Evolutionary conservation across 2,797 vertebrate species (phyloP).

Genomic region (Megalops cyprinoides): DNA sequence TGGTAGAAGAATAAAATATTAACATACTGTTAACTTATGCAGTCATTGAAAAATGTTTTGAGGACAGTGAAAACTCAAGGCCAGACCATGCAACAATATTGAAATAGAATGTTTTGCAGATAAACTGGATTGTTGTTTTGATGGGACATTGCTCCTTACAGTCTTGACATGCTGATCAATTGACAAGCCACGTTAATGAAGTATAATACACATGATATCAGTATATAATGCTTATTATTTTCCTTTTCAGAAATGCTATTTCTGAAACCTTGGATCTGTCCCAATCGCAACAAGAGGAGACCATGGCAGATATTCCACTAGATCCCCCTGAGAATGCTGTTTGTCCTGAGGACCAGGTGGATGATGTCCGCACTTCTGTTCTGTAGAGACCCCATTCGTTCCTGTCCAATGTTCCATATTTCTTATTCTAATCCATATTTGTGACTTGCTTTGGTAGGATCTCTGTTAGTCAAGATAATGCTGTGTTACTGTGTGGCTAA

Average conservation of each 20-base stretch:
- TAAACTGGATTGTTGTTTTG: too few species aligned
- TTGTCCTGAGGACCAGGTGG: neutral
- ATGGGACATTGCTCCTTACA: too few species aligned
- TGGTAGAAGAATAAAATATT: too few species aligned
- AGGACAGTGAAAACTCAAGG: too few species aligned
- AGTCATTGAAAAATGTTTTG: too few species aligned
- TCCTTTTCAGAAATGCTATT: neutral
- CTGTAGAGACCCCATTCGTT: neutral
- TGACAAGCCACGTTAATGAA: too few species aligned
- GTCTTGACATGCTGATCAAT: neutral
- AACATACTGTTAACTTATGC: too few species aligned
- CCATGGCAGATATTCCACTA: conserved; percentile 10
- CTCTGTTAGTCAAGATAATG: neutral
- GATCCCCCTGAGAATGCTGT: neutral
- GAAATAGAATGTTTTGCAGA: too few species aligned
- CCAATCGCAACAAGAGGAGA: conserved; percentile 22
- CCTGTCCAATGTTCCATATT: too few species aligned
- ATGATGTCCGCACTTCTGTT: neutral
- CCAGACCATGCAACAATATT: too few species aligned
- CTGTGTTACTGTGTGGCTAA: neutral
- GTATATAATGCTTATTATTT: too few species aligned
- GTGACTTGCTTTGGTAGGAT: neutral
- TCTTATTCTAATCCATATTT: conserved; percentile 5
- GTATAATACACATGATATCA: too few species aligned
- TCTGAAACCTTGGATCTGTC: conserved; percentile 8